These are phyloP conservation scores for Panzeria rudis DNA, from an alignment of 2,888 invertebrate genomes.

Conservation along the genomic window DNA sequence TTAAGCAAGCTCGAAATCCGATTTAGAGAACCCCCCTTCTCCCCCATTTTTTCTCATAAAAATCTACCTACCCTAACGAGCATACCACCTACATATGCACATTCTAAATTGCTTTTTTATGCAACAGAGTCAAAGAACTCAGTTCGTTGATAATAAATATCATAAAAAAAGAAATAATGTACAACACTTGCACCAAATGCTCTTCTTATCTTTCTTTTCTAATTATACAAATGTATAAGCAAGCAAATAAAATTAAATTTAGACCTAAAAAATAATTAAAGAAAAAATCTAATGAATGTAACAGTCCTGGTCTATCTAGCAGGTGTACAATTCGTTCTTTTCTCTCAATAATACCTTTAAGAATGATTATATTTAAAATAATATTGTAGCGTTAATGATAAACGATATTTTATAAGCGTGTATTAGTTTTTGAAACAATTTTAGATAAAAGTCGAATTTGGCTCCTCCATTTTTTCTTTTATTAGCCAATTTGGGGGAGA, in stretches of 20 bases:
- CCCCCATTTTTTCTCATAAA: no score
- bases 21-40: no score
- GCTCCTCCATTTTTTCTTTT: conserved; percentile 70
- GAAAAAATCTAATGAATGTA: not conserved
- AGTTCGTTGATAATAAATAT: conserved; percentile 14
- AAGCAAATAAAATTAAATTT: conserved; percentile 10
- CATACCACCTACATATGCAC: not conserved
- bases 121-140: not conserved
- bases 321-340: conserved; percentile 27
- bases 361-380: conserved; percentile 8
- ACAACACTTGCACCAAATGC: conserved; percentile 31
- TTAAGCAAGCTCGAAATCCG: no score
- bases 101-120: conserved; percentile 2
- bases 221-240: conserved; percentile 7
- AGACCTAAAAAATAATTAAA: not conserved
- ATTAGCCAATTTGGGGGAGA: conserved; percentile 71
- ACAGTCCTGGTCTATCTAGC: not conserved
- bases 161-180: conserved; percentile 26
- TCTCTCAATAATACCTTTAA: conserved; percentile 18
- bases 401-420: conserved; percentile 56
- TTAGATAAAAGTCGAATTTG: conserved; percentile 77
- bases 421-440: conserved; percentile 66
- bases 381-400: conserved; percentile 41
- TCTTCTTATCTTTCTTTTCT: not conserved
- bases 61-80: no score